Conservation (phyloP, 2,888 invertebrate species). For the Caenorhabditis sp. region DNA sequence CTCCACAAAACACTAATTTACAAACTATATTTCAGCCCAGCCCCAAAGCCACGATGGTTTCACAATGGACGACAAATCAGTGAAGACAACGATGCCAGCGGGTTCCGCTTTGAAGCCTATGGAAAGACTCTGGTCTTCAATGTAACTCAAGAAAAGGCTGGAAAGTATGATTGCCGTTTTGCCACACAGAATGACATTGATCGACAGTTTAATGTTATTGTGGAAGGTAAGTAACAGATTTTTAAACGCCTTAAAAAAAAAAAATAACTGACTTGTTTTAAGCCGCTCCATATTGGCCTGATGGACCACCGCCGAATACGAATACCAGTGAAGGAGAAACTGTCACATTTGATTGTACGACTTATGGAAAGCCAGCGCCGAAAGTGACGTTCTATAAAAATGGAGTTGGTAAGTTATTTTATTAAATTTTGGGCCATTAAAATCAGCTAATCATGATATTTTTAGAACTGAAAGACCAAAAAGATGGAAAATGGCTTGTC, state of each 20-base stretch:
- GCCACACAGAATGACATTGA: conserved; percentile 69
- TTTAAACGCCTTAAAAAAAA: conserved; percentile 9
- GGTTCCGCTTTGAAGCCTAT: conserved; percentile 67
- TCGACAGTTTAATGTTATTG: conserved; percentile 71
- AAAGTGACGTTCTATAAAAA: conserved; percentile 78
- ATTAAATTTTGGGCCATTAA: neutral
- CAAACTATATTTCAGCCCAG: conserved; percentile 65
- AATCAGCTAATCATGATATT: neutral
- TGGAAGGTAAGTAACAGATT: conserved; percentile 72
- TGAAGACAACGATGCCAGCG: conserved; percentile 55
- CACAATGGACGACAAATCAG: conserved; percentile 68
- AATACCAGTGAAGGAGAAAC: conserved; percentile 92
- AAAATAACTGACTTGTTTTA: conserved; percentile 42
- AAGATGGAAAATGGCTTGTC: conserved; percentile 60
- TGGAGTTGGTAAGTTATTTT: conserved; percentile 69
- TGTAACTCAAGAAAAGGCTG: conserved; percentile 87
- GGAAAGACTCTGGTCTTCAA: conserved; percentile 77
- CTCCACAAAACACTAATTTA: too few relatives aligned
- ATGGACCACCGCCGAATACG: conserved; percentile 82
- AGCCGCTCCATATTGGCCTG: conserved; percentile 83
- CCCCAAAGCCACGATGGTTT: conserved; percentile 68
- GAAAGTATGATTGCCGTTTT: conserved; percentile 85
- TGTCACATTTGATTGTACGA: conserved; percentile 86
- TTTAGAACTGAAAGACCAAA: conserved; percentile 54
- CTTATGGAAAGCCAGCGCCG: conserved; percentile 88